Base-by-base conservation (phyloP, 2,888 invertebrate species). In the Matsumyia berberina region DNA sequence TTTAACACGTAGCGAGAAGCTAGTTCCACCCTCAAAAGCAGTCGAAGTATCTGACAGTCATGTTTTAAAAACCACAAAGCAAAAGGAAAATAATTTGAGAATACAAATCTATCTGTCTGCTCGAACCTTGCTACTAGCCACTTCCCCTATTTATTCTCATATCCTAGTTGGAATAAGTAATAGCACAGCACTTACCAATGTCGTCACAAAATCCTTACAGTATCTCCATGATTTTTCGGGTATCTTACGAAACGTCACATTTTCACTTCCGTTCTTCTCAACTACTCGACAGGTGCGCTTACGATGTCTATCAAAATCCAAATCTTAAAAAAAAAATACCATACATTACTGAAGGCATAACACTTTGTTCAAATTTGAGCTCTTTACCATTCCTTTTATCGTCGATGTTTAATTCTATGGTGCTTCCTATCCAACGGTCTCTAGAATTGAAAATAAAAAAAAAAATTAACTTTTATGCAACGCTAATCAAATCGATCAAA, bases 201-300 rank as follows among this genome's bases (percentile, higher is more conserved):
- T 97, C 29, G 97, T 97, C 92, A 97, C 97, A 89, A 96, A 94
- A 90, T 97, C 96, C 90, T 95, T 95, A 62, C 96, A 93, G 89
- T 95, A 96, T 67, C 96, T 94, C 89, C 96, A 91, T 31, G 96
- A 94, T 76, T 96, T 94, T 91, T 93, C 86, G 15, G 97, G 92
- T 51, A 92, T 89, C 62, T 89, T 88, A 1, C 89, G 88, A 77
- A 90, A 90, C 5, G 86, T 81, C 2, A 92, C 90, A 87, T 92
- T 92, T 85, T 90, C 89, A 12, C 88, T 88, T 5, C 92, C 92
- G 86, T 89, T 89, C 86, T 92, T 91, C 12, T 89, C 89, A 74
- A 92, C 89, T 2, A 92, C 90, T 11, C 92, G 89, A 60, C 79
- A 81, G 3, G 85, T 78, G 19, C 87, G 87, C 29, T 87, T 88